Base-by-base conservation (phyloP, 2,888 invertebrate genomes). In the Mesorhabditis sp. region DNA sequence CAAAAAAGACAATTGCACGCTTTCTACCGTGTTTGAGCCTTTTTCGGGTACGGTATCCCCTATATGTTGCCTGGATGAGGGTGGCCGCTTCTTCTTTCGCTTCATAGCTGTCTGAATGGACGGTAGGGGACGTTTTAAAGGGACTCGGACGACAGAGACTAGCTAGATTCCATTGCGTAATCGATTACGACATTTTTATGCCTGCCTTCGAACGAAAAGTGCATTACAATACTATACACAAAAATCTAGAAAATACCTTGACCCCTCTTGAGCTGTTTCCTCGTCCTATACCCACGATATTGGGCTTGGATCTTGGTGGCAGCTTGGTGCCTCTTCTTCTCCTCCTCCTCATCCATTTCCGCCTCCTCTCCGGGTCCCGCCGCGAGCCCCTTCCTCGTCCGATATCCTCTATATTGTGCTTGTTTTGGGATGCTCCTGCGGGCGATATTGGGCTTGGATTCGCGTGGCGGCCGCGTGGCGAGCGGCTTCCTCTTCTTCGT, bases 231-330 rank as follows among this genome's bases (percentile, higher is more conserved):
- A 1, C 28, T 28, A 28, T 2, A 28, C 58, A 50, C 1, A 50
- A n/a, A 10, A 50, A 50, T 50, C 58, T 50, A 10, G 1, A 28
- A 28, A 28, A 50, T n/a, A 50, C 58, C 58, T 50, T 42, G n/a
- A 42, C 65, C 3, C 42, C 7, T 10, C 44, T 67, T 73, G 10
- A 78, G 4, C 15, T 45, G 42, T 28, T 70, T 66, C 42, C 76
- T 44, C n/a, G 73, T 64, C 1, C 66, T 50, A 65, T 70, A 74
- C 4, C 77, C 77, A 4, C 76, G 64, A 41, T 62, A 4, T 43
- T 65, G 63, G 5, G 69, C 70, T 62, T 75, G 76, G 28, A 75
- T 75, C 43, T 58, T 70, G 5, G 71, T 71, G 5, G 73, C 76
- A 2, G 76, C 76, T 15, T 68, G 67, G 41, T 68, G 62, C 45